A percentile compares a stretch with the other conserved stretches of the same genome.
Evolutionary conservation across 1,140 invertebrate species (phyloP).

Genomic region (Holcopasites calliopsidis): DNA sequence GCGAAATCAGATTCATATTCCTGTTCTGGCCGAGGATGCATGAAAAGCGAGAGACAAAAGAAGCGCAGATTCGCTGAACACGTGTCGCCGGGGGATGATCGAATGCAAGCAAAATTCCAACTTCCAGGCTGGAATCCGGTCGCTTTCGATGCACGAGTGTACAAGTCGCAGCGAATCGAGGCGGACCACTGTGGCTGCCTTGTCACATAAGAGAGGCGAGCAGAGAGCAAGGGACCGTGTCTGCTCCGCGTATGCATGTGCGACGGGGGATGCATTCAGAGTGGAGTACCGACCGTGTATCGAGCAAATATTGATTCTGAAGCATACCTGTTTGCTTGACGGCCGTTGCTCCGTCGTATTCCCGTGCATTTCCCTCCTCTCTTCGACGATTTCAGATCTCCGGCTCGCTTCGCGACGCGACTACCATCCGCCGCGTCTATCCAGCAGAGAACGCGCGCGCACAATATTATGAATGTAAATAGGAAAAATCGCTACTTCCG

Average conservation of each 20-base stretch:
- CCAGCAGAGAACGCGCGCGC: slow-evolving; percentile 2
- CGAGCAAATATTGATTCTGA: slow-evolving; percentile 75
- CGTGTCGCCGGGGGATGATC: slow-evolving; percentile 18
- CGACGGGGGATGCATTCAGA: slow-evolving; percentile 67
- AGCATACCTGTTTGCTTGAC: slow-evolving; percentile 72
- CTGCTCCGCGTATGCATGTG: slow-evolving; percentile 41
- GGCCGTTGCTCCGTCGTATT: slow-evolving; percentile 36
- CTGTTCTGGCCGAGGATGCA: not conserved
- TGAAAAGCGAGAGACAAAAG: not conserved
- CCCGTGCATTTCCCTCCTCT: slow-evolving; percentile 30
- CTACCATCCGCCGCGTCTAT: not conserved
- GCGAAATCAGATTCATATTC: too few species aligned
- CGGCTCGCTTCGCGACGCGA: not conserved
- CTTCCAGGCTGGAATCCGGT: slow-evolving; percentile 1
- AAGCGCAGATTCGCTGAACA: not conserved
- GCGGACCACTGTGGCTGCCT: slow-evolving; percentile 16
- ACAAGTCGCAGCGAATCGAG: slow-evolving; percentile 25
- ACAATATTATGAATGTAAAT: slow-evolving; percentile 51
- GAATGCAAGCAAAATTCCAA: slow-evolving; percentile 17
- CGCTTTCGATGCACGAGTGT: slow-evolving; percentile 1
- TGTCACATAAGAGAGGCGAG: slow-evolving; percentile 46
- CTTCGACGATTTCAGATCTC: slow-evolving; percentile 21
- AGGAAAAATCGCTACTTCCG: slow-evolving; percentile 12
- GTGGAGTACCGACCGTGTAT: slow-evolving; percentile 65
- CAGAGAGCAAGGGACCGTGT: slow-evolving; percentile 35